Evolutionary conservation across 2,888 invertebrate species (phyloP).

Genomic region (Unio pictorum): DNA sequence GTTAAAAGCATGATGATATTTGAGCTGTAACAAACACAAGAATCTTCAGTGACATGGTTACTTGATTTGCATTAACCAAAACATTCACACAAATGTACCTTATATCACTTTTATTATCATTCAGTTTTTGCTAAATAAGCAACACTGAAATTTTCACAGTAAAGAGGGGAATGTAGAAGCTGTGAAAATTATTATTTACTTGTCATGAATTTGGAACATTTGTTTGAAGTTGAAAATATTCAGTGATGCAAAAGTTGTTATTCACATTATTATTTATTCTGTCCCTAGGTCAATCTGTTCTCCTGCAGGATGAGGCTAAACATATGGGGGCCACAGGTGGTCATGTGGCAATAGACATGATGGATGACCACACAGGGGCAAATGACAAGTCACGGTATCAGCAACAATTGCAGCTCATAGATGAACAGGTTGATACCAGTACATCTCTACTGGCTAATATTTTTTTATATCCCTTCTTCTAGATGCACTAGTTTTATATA

Average conservation of each 20-base stretch:
- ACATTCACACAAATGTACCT: too few species aligned
- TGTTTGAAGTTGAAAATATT: too few species aligned
- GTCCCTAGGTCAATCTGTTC: constrained; percentile 73
- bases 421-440: constrained; percentile 80
- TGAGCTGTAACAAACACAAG: not conserved
- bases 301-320: constrained; percentile 73
- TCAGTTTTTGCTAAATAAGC: too few species aligned
- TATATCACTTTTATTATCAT: too few species aligned
- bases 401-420: constrained; percentile 79
- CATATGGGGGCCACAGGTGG: constrained; percentile 70
- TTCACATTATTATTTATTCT: too few species aligned
- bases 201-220: too few species aligned
- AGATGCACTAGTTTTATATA: not conserved
- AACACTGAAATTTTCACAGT: too few species aligned
- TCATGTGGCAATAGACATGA: constrained; percentile 90
- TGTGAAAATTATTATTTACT: too few species aligned
- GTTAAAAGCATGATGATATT: not conserved
- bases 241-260: too few species aligned
- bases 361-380: constrained; percentile 60
- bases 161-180: too few species aligned
- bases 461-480: not conserved
- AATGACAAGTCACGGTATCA: constrained; percentile 72
- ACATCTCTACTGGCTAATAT: not conserved
- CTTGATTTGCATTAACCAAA: not conserved
- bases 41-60: not conserved